These are phyloP conservation scores for Atta colombica DNA, from an alignment of 1,140 invertebrate genomes.

Conservation along the genomic window DNA sequence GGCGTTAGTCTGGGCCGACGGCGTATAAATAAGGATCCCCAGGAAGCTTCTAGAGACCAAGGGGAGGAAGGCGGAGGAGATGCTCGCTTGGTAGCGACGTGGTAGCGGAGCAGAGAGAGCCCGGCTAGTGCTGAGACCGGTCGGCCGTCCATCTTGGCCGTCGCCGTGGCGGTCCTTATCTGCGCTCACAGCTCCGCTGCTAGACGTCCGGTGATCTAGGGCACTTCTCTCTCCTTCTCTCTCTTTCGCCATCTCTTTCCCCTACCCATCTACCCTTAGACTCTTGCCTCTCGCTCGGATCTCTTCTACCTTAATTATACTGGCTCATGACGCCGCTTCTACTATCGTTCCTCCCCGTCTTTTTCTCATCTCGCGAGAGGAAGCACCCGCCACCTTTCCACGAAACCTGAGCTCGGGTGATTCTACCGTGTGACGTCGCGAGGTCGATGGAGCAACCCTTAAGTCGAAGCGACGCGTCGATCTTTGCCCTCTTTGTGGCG, in stretches of 20 bases:
- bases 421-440: conserved; percentile 28
- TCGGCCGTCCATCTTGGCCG: conserved; percentile 86
- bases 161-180: conserved; percentile 86
- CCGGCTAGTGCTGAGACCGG: conserved; percentile 82
- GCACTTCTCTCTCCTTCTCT: conserved; percentile 76
- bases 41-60: conserved; percentile 77
- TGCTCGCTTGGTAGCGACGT: conserved; percentile 72
- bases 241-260: conserved; percentile 49
- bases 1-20: conserved; percentile 85
- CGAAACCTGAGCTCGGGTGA: conserved; percentile 45
- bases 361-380: conserved; percentile 38
- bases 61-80: conserved; percentile 75
- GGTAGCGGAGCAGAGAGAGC: conserved; percentile 78
- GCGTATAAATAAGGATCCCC: conserved; percentile 87
- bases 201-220: conserved; percentile 87
- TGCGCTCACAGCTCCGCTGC: conserved; percentile 85
- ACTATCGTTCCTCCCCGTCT: conserved; percentile 51
- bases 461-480: conserved; percentile 25
- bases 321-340: conserved; percentile 44
- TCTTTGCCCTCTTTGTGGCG: conserved; percentile 25
- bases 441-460: conserved; percentile 22
- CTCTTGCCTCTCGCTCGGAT: conserved; percentile 37
- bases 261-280: conserved; percentile 39
- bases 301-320: conserved; percentile 73
- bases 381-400: conserved; percentile 44